Conservation (phyloP, 2,797 vertebrate genomes). For the Iguana delicatissima region DNA sequence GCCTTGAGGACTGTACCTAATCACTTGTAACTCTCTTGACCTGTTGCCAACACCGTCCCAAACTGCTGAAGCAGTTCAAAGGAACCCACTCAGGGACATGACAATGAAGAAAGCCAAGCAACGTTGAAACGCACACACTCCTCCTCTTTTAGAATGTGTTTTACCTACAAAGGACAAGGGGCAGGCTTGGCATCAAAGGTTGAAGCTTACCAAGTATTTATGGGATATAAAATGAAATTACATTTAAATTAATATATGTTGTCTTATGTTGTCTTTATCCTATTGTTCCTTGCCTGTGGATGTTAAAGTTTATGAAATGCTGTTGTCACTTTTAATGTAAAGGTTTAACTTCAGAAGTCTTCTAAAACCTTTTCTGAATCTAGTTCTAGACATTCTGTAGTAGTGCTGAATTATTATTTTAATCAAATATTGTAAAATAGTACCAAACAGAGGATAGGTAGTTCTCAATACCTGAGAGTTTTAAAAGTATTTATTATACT, state of each 20-base stretch:
- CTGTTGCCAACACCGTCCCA: slow-evolving; percentile 2
- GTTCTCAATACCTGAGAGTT: not conserved
- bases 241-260: slow-evolving; percentile 33
- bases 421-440: not conserved
- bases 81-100: slow-evolving; percentile 58
- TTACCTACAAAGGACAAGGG: slow-evolving; percentile 27
- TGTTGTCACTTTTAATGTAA: slow-evolving; percentile 48
- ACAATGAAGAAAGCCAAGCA: not conserved
- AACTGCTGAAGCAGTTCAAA: not conserved
- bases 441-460: not conserved
- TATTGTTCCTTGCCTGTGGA: slow-evolving; percentile 57
- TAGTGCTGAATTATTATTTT: slow-evolving; percentile 8
- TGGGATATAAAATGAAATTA: slow-evolving; percentile 42
- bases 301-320: slow-evolving; percentile 54
- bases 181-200: slow-evolving; percentile 22
- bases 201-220: slow-evolving; percentile 35
- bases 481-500: not conserved
- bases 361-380: slow-evolving; percentile 64
- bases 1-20: slow-evolving; percentile 89
- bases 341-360: slow-evolving; percentile 46
- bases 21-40: slow-evolving; percentile 82
- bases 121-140: accelerated
- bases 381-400: accelerated
- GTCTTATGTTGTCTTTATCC: slow-evolving; percentile 52
- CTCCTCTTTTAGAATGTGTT: slow-evolving; percentile 52